Base-by-base conservation (phyloP, 2,888 invertebrate genomes). In the Athripsodes cinereus region DNA sequence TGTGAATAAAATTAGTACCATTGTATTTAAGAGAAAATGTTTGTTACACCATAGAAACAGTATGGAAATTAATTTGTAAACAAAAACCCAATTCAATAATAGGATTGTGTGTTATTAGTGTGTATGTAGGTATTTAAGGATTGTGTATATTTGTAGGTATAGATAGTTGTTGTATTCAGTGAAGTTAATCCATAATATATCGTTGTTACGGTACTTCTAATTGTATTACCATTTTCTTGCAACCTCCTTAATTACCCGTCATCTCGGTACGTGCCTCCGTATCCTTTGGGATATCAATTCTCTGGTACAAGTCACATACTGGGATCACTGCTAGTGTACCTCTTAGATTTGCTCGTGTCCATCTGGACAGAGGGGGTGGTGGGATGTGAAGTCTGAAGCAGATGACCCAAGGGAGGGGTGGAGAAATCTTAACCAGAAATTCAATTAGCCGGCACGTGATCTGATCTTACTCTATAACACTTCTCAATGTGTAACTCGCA, bases 381-480 rank as follows among this genome's bases (percentile, higher is more conserved):
- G 52, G 47, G 52, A 31, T 52, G 46, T 22, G 18, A 18, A 18
- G 44, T 13, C 44, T 18, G 44, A 18, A 44, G 16, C n/a, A 18
- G 44, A 44, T 44, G 44, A 44, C 44, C 44, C 44, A n/a, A n/a
- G 22, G 18, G 22, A 35, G 16, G 34, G 53, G 16, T 35, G 53
- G 52, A 51, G 47, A 46, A 31, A 52, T 58, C 62, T 60, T 62
- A 62, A 55, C 59, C 62, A 54, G 62, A 58, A 57, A 62, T 62
- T 62, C 62, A 62, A 62, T 62, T 62, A 62, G 62, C 55, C 57
- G 55, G 58, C 56, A 55, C 62, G 62, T 62, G 62, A 62, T 58
- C 54, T 50, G 52, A 44, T 47, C 55, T 21, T 40, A 16, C 40
- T 40, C 16, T 48, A 8, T 26, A 35, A 26, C 52, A 46, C 53